These are phyloP conservation scores for Entomobrya proxima DNA, from an alignment of 2,888 invertebrate genomes.

Conservation along the genomic window DNA sequence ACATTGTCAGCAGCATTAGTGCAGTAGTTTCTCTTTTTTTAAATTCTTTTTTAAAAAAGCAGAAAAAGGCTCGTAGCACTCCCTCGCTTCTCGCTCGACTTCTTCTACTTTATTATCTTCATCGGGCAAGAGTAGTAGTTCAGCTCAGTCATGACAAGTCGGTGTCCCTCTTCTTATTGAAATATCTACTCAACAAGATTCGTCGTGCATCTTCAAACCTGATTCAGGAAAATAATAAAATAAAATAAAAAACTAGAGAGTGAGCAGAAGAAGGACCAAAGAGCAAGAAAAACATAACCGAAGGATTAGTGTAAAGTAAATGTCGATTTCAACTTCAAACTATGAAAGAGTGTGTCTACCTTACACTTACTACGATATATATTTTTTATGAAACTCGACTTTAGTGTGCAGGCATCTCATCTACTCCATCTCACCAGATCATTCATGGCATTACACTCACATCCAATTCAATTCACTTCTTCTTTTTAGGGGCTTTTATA, in stretches of 20 bases:
- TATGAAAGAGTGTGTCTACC: neutral
- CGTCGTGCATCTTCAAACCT: slow-evolving; percentile 47
- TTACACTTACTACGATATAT: too few species aligned
- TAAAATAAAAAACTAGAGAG: neutral
- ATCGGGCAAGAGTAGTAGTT: slow-evolving; percentile 43
- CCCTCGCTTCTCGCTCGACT: slow-evolving; percentile 19
- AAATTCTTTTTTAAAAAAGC: neutral
- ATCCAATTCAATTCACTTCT: too few species aligned
- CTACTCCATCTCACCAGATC: too few species aligned
- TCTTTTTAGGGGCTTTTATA: neutral
- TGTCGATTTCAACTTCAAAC: neutral
- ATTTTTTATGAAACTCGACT: too few species aligned
- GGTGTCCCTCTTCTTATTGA: slow-evolving; percentile 55
- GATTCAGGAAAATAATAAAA: slow-evolving; percentile 10
- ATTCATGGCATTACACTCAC: too few species aligned
- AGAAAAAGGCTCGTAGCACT: slow-evolving; percentile 36
- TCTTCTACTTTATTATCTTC: slow-evolving; percentile 1
- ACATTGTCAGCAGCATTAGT: neutral
- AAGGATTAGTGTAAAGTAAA: neutral
- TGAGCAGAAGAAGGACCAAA: neutral
- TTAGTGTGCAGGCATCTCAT: too few species aligned
- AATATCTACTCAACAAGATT: slow-evolving; percentile 15
- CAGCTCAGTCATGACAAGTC: slow-evolving; percentile 59
- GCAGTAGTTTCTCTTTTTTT: neutral
- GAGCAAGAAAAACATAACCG: neutral